Evolutionary conservation across 2,888 invertebrate species (phyloP).

Genomic region (Trichopria drosophilae): DNA sequence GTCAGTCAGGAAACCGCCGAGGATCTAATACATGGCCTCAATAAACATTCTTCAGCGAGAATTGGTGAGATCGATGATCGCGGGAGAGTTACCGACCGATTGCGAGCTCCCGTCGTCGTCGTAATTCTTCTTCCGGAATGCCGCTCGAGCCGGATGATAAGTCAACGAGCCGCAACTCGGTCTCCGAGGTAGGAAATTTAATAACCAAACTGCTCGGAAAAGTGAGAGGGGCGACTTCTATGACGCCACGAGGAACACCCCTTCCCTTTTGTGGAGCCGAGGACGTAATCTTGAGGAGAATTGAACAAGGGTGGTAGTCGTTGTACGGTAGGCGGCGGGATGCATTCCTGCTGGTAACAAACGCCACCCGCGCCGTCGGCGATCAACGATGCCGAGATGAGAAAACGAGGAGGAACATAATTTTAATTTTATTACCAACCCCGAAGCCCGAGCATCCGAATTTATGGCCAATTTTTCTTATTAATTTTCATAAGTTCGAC

Average conservation of each 20-base stretch:
- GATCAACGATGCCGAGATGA: constrained; percentile 8
- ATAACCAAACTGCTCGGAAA: constrained; percentile 44
- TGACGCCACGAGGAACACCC: constrained; percentile 35
- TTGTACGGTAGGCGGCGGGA: constrained; percentile 52
- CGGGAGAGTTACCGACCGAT: too few species aligned
- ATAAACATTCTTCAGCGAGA: too few species aligned
- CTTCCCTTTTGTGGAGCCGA: constrained; percentile 44
- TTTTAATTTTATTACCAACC: constrained; percentile 56
- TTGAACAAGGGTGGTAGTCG: too few species aligned
- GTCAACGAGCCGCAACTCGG: constrained; percentile 28
- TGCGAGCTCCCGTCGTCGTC: too few species aligned
- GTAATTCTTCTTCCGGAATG: too few species aligned
- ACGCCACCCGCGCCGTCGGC: constrained; percentile 37
- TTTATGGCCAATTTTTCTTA: constrained; percentile 58
- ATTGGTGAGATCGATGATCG: too few species aligned
- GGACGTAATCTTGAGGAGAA: constrained; percentile 56
- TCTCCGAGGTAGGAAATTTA: constrained; percentile 46
- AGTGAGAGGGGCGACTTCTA: constrained; percentile 36
- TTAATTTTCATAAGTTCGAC: constrained; percentile 59
- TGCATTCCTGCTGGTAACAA: constrained; percentile 56
- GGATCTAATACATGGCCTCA: too few species aligned
- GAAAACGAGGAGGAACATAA: constrained; percentile 45
- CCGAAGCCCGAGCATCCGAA: constrained; percentile 45
- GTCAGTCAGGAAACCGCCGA: too few species aligned
- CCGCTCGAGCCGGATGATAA: constrained; percentile 24